phyloP scores from a whole-genome alignment of 2,797 vertebrate genomes.

The Holocentrus rufus region DNA sequence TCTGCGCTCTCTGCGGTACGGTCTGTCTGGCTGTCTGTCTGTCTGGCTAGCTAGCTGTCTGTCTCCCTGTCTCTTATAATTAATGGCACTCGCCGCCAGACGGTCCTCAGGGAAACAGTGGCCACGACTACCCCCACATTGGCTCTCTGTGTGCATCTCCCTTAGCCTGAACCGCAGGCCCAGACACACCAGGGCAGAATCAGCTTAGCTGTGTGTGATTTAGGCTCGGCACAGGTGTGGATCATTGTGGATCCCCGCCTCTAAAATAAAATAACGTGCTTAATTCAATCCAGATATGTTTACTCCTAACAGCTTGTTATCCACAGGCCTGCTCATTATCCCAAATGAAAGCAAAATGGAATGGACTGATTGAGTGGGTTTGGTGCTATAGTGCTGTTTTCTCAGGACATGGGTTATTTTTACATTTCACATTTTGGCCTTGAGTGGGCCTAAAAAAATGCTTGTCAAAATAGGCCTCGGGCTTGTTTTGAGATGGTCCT shows the following conservation, averaged over 20 bases:
- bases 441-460: too few relatives aligned
- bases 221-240: background rate
- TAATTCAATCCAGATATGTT: too few relatives aligned
- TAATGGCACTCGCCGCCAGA: conserved; percentile 74
- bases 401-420: too few relatives aligned
- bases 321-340: too few relatives aligned
- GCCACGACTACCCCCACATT: conserved; percentile 69
- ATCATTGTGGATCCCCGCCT: background rate
- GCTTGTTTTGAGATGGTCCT: too few relatives aligned
- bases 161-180: background rate
- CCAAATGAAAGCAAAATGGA: too few relatives aligned
- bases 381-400: too few relatives aligned
- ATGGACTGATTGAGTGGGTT: too few relatives aligned
- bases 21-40: conserved; percentile 64
- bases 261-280: too few relatives aligned
- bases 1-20: conserved; percentile 81
- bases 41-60: conserved; percentile 70
- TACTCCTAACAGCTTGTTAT: too few relatives aligned
- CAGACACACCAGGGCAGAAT: background rate
- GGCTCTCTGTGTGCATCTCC: conserved; percentile 16
- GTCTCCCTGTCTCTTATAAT: conserved; percentile 76
- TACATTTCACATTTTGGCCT: too few relatives aligned
- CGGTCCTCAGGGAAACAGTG: conserved; percentile 71
- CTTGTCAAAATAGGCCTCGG: too few relatives aligned
- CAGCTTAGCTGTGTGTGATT: background rate